Conservation (phyloP, 2,888 invertebrate species). For the Apomyelois bistriatella region DNA sequence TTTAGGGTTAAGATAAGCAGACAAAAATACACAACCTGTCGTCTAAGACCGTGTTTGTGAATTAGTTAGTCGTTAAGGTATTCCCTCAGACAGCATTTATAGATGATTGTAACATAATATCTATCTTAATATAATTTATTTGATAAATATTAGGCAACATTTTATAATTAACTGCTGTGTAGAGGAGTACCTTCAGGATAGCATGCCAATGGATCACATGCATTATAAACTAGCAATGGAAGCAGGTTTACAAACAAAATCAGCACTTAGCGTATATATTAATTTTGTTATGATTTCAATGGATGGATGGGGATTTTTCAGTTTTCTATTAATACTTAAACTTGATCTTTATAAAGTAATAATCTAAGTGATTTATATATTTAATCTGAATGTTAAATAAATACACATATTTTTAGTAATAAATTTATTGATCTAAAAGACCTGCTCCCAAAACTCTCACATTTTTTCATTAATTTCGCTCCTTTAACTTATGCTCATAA, state of each 20-base stretch:
- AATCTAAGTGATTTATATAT: too few relatives aligned
- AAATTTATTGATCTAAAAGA: constrained; percentile 43
- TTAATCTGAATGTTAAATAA: constrained; percentile 24
- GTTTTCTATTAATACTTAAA: too few relatives aligned
- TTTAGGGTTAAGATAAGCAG: background rate
- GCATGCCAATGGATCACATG: background rate
- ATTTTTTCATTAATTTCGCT: background rate
- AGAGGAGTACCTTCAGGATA: background rate
- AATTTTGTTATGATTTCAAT: background rate
- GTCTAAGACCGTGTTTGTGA: background rate
- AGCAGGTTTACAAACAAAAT: constrained; percentile 53
- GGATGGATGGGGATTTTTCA: too few relatives aligned
- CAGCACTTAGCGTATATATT: background rate
- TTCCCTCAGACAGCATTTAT: background rate
- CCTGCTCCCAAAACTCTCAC: constrained; percentile 47
- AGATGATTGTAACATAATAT: too few relatives aligned
- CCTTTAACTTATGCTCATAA: constrained; percentile 5
- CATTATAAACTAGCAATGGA: constrained; percentile 43
- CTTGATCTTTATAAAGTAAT: constrained; percentile 7
- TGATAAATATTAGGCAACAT: too few relatives aligned
- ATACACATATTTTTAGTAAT: constrained; percentile 31
- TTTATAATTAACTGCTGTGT: background rate
- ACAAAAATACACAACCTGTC: background rate
- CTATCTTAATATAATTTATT: too few relatives aligned
- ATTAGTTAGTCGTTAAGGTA: background rate